These are phyloP conservation scores for Spinus olivaceus DNA, from an alignment of 2,797 vertebrate genomes.

Conservation along the genomic window DNA sequence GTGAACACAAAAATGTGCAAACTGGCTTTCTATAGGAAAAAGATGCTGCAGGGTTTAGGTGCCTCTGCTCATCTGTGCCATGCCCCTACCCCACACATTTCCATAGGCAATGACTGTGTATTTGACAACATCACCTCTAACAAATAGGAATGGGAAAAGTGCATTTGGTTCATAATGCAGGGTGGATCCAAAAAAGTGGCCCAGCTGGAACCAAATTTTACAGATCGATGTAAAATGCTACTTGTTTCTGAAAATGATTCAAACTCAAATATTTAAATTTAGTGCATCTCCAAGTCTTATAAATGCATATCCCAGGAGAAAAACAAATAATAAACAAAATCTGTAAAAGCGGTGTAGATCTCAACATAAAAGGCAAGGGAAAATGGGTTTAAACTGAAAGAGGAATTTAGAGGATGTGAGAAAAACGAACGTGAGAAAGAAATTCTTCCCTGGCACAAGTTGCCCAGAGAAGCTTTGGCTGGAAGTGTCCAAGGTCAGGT, in stretches of 20 bases:
- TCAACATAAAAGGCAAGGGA: background rate
- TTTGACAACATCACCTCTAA: background rate
- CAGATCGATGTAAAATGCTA: background rate
- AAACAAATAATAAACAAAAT: background rate
- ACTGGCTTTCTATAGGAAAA: background rate
- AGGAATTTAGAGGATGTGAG: background rate
- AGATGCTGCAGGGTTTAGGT: background rate
- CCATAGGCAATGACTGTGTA: rapidly evolving
- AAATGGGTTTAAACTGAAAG: background rate
- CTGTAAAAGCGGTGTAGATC: background rate
- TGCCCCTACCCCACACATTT: background rate
- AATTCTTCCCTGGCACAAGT: background rate
- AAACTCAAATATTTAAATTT: background rate
- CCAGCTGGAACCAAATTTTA: background rate
- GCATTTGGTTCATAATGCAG: background rate
- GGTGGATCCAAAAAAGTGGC: background rate
- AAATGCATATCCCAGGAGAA: background rate
- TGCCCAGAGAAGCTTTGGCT: background rate
- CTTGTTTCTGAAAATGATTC: background rate
- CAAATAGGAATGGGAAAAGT: background rate
- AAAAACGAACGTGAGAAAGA: background rate
- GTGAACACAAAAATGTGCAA: background rate
- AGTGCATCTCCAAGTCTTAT: background rate
- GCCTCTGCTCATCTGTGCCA: background rate
- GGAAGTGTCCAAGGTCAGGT: background rate